Evolutionary conservation across 1,140 invertebrate species (phyloP).

Genomic region (Drosophila funebris): DNA sequence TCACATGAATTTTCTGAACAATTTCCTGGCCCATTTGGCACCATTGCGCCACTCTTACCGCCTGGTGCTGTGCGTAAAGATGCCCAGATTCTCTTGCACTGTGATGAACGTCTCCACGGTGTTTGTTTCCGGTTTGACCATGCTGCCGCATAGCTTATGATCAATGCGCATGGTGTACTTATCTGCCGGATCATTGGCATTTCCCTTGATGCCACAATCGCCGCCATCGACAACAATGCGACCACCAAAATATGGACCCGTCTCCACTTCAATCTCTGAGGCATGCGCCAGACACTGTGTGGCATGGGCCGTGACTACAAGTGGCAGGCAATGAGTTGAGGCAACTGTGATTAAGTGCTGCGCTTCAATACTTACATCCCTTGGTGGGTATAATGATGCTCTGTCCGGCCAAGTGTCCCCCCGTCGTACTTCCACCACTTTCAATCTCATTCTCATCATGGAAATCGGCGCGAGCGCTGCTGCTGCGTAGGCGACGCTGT

Average conservation of each 20-base stretch:
- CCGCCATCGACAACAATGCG: slow-evolving; percentile 88
- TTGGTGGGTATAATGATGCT: slow-evolving; percentile 89
- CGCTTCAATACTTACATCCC: slow-evolving; percentile 88
- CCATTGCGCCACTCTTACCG: slow-evolving; percentile 84
- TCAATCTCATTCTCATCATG: slow-evolving; percentile 75
- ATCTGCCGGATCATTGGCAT: slow-evolving; percentile 87
- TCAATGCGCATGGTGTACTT: slow-evolving; percentile 90
- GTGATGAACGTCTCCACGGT: slow-evolving; percentile 91
- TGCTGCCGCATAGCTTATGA: slow-evolving; percentile 90
- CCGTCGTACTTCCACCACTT: slow-evolving; percentile 34
- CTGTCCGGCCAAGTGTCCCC: slow-evolving; percentile 82
- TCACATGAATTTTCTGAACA: neutral
- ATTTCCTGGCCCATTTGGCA: too few species aligned
- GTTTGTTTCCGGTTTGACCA: slow-evolving; percentile 87
- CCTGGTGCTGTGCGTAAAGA: slow-evolving; percentile 91
- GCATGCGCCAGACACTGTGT: slow-evolving; percentile 90
- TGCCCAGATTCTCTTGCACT: slow-evolving; percentile 91
- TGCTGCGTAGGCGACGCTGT: slow-evolving; percentile 67
- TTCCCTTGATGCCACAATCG: slow-evolving; percentile 86
- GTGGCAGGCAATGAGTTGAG: neutral
- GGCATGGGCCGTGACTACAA: slow-evolving; percentile 89
- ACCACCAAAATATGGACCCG: slow-evolving; percentile 90
- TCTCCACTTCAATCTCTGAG: slow-evolving; percentile 91
- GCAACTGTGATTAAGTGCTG: neutral
- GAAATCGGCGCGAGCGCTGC: slow-evolving; percentile 66